Percentiles rank a stretch among this genome's conserved stretches.
These are phyloP conservation scores for Rhynchonema sp. DNA, from an alignment of 2,888 invertebrate species.

Conservation along the genomic window DNA sequence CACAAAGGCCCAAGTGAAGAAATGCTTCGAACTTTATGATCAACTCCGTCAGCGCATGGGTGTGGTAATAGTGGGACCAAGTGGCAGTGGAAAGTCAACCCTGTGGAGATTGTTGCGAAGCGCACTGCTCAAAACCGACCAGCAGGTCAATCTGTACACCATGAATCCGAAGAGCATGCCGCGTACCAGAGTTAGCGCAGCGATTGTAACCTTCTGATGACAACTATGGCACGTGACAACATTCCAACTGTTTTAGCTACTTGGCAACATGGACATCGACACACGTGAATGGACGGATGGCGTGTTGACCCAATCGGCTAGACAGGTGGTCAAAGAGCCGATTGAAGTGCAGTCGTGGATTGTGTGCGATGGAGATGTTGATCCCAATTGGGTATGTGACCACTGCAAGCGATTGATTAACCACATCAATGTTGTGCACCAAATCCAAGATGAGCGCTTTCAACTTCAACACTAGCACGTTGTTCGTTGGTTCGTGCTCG, in stretches of 20 bases:
- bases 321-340: slow-evolving; percentile 54
- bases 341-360: slow-evolving; percentile 45
- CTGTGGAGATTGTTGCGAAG: slow-evolving; percentile 58
- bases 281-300: slow-evolving; percentile 91
- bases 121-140: slow-evolving; percentile 50
- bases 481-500: too few relatives aligned
- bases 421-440: slow-evolving; percentile 66
- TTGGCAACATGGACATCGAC: slow-evolving; percentile 75
- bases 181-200: too few relatives aligned
- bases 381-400: slow-evolving; percentile 83
- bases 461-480: slow-evolving; percentile 57
- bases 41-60: slow-evolving; percentile 89
- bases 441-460: slow-evolving; percentile 78
- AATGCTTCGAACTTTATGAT: slow-evolving; percentile 76
- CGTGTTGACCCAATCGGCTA: slow-evolving; percentile 60
- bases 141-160: slow-evolving; percentile 39
- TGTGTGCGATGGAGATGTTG: slow-evolving; percentile 95
- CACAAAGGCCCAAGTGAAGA: slow-evolving; percentile 43
- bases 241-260: too few relatives aligned
- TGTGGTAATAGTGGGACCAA: slow-evolving; percentile 82
- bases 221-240: too few relatives aligned
- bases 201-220: too few relatives aligned
- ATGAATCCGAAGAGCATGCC: slow-evolving; percentile 90
- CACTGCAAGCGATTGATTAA: slow-evolving; percentile 57
- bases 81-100: slow-evolving; percentile 78